phyloP scores from a whole-genome alignment of 1,140 invertebrate species.

The Agrilus planipennis region DNA sequence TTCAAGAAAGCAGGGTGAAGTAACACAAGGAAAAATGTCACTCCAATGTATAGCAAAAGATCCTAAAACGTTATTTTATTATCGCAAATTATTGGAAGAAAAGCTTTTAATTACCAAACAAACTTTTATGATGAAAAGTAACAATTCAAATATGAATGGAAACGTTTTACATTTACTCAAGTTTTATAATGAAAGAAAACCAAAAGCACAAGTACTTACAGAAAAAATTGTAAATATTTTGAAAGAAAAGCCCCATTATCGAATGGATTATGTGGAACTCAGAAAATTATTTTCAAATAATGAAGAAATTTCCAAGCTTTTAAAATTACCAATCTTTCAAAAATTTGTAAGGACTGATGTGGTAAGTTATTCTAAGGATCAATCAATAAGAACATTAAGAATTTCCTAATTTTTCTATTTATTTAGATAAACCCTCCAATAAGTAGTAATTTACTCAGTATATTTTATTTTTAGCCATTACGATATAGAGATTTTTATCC shows the following conservation, averaged over 20 bases:
- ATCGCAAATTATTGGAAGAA: slow-evolving; percentile 46
- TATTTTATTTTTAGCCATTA: slow-evolving; percentile 31
- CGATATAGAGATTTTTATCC: slow-evolving; percentile 49
- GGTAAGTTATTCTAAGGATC: slow-evolving; percentile 18
- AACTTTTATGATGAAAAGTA: slow-evolving; percentile 32
- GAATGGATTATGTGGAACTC: slow-evolving; percentile 41
- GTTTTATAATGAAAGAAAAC: slow-evolving; percentile 47
- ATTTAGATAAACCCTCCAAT: not conserved
- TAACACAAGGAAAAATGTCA: slow-evolving; percentile 52
- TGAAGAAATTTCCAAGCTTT: slow-evolving; percentile 39
- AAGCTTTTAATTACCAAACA: slow-evolving; percentile 55
- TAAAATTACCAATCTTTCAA: slow-evolving; percentile 37
- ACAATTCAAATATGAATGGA: slow-evolving; percentile 27
- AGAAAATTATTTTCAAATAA: slow-evolving; percentile 30
- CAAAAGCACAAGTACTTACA: slow-evolving; percentile 41
- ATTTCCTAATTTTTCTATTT: not conserved
- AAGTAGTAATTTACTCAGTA: slow-evolving; percentile 1
- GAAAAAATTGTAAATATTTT: slow-evolving; percentile 45
- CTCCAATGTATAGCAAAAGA: slow-evolving; percentile 41
- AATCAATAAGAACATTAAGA: not conserved
- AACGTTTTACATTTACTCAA: slow-evolving; percentile 46
- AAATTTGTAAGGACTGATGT: slow-evolving; percentile 36
- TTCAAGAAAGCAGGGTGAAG: slow-evolving; percentile 54
- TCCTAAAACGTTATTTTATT: slow-evolving; percentile 55
- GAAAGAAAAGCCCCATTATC: slow-evolving; percentile 39